Evolutionary conservation across 2,888 invertebrate genomes (phyloP).

Genomic region (Nycteola revayana): DNA sequence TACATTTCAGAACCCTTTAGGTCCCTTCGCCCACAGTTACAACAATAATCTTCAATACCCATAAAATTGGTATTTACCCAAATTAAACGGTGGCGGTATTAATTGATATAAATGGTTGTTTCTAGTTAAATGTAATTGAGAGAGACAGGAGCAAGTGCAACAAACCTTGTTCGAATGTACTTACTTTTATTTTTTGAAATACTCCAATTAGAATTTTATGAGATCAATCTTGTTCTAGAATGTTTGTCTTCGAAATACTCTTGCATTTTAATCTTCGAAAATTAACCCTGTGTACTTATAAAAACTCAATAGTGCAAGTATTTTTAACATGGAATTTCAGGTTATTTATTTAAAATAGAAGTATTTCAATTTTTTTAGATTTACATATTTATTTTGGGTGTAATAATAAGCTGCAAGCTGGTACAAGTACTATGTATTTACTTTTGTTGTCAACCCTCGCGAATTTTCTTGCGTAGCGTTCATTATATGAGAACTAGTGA

Average conservation of each 20-base stretch:
- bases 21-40: conserved; percentile 42
- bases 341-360: no score
- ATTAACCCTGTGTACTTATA: no score
- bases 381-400: no score
- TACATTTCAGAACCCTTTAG: conserved; percentile 66
- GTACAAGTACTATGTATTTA: no score
- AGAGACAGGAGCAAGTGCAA: conserved; percentile 52
- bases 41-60: conserved; percentile 64
- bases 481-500: no score
- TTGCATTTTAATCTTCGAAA: no score
- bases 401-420: no score
- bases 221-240: conserved; percentile 13
- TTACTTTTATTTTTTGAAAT: conserved; percentile 22
- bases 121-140: conserved; percentile 74
- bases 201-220: conserved; percentile 19
- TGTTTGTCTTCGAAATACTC: background rate
- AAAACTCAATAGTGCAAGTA: no score
- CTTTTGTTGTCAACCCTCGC: no score
- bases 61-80: conserved; percentile 78
- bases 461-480: no score
- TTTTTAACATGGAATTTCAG: no score
- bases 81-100: conserved; percentile 66
- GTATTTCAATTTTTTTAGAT: conserved; percentile 5
- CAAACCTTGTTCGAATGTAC: conserved; percentile 29
- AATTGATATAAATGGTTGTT: conserved; percentile 80